phyloP scores from a whole-genome alignment of 2,888 invertebrate species.

The Frankliniella fusca region DNA sequence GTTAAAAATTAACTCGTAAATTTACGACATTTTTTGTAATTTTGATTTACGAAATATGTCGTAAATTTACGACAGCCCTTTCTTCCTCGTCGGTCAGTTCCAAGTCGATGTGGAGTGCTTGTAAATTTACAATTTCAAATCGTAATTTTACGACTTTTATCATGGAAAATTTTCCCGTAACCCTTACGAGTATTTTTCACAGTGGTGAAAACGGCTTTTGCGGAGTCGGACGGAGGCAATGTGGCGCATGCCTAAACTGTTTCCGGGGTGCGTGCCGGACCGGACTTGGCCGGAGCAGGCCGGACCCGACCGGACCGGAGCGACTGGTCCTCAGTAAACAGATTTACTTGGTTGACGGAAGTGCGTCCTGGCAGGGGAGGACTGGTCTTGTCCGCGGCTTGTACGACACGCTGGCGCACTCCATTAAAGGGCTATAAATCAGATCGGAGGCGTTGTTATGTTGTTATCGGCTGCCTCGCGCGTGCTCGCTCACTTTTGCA shows the following conservation, averaged over 20 bases:
- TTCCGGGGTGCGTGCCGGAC: not conserved
- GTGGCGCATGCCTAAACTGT: not conserved
- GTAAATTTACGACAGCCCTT: too few relatives aligned
- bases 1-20: too few relatives aligned
- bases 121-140: too few relatives aligned
- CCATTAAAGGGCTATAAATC: slow-evolving; percentile 18
- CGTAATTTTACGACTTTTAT: too few relatives aligned
- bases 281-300: not conserved
- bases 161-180: too few relatives aligned
- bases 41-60: too few relatives aligned
- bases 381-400: not conserved
- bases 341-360: not conserved
- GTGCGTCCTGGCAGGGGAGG: not conserved
- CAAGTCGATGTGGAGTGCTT: too few relatives aligned
- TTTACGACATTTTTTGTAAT: too few relatives aligned
- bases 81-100: too few relatives aligned
- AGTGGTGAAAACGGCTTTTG: too few relatives aligned
- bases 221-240: too few relatives aligned
- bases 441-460: not conserved
- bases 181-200: too few relatives aligned
- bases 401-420: not conserved
- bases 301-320: not conserved
- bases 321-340: not conserved
- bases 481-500: not conserved
- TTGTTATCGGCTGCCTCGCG: not conserved